Percentiles rank a stretch among this genome's conserved stretches.
phyloP scores from a whole-genome alignment of 2,113 vertebrate species.

The Labeo catla region DNA sequence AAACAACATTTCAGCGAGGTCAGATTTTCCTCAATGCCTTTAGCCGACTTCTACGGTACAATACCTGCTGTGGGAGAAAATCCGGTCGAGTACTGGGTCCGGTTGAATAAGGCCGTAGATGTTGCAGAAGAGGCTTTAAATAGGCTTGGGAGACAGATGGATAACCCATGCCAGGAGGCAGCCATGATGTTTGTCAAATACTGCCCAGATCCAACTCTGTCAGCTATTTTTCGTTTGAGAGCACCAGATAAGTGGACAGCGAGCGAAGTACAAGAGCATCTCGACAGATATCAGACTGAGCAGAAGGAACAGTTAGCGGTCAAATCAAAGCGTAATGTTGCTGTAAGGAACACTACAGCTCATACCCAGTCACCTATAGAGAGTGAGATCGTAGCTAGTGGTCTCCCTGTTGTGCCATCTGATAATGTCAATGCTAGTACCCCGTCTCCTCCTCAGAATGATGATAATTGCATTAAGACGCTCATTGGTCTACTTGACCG shows the following conservation, averaged over 20 bases:
- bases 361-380: background rate
- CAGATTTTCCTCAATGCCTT: slow-evolving; percentile 1
- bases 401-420: background rate
- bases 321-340: background rate
- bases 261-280: background rate
- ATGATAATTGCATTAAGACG: background rate
- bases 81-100: background rate
- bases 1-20: slow-evolving; percentile 14
- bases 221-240: background rate
- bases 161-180: slow-evolving; percentile 1
- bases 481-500: background rate
- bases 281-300: background rate
- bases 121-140: background rate
- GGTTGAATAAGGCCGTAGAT: background rate
- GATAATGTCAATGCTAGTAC: background rate
- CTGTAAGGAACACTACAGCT: background rate
- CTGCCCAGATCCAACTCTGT: background rate
- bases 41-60: background rate
- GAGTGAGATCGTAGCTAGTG: background rate
- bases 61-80: background rate
- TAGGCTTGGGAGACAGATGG: background rate
- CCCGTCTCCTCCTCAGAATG: background rate
- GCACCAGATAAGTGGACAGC: slow-evolving; percentile 13
- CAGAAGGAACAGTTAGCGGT: background rate
- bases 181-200: slow-evolving; percentile 22